Conservation (phyloP, 2,113 vertebrate genomes). For the Megalops atlanticus region DNA sequence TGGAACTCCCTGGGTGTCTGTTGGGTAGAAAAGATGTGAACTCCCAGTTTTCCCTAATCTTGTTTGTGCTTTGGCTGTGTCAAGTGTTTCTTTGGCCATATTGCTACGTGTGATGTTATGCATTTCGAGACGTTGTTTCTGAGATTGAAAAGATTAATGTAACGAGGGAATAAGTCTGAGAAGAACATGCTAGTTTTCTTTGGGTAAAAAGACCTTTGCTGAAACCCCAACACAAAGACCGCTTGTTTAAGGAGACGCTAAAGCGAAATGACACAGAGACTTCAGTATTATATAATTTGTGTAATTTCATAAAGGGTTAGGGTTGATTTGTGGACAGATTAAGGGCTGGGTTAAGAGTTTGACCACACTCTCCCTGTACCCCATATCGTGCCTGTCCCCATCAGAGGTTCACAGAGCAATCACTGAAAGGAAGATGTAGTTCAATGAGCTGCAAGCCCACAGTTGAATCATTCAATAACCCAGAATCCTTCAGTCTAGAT, state of each 20-base stretch:
- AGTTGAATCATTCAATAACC: constrained; percentile 30
- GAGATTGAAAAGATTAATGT: background rate
- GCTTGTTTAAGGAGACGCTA: background rate
- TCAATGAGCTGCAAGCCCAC: background rate
- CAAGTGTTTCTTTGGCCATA: background rate
- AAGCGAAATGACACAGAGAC: background rate
- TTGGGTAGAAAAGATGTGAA: too few species aligned
- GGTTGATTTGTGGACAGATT: background rate
- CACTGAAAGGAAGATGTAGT: constrained; percentile 14
- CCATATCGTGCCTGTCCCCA: constrained; percentile 9
- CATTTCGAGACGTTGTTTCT: background rate
- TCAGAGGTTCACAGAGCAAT: constrained; percentile 36
- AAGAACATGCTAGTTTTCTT: background rate
- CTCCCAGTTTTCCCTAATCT: background rate
- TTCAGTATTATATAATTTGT: background rate
- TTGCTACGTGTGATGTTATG: background rate
- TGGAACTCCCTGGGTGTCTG: too few species aligned
- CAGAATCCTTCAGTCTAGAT: constrained; percentile 37
- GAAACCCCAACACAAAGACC: background rate
- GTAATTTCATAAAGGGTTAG: background rate
- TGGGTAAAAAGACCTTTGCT: background rate
- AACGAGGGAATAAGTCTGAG: background rate
- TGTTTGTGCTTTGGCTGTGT: background rate
- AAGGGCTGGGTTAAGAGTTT: background rate
- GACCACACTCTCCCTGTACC: background rate